Evolutionary conservation across 1,140 invertebrate genomes (phyloP), one percentile per base, ranked within the genome.

Genomic region (Drosophila tropicalis): DNA sequence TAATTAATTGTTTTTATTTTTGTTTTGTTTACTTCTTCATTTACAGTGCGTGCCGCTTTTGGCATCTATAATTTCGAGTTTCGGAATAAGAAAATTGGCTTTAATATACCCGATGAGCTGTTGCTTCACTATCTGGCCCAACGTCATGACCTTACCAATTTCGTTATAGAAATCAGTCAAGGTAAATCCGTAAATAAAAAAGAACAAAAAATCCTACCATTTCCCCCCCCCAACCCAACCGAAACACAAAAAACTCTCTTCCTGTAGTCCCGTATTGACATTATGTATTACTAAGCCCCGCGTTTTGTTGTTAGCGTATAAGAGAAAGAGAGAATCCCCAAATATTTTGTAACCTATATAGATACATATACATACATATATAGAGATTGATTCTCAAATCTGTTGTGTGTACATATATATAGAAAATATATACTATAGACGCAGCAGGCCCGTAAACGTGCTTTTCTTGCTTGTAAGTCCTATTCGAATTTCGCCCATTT

Each of bases 141-240:
- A 71, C 70, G 90, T 22, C 90, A 90, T 63, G 90, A 91, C 73
- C 84, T 91, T 62, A 91, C 90, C 70, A 91, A 91, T 81, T 91
- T 91, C 83, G 90, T 91, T 76, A 91, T 91, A 85, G 90, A 91
- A 81, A 89, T 91, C 71, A 90, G 81, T 51, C 90, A 91, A 85
- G 90, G 90, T 91, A 85, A 90, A 75, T 91, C 61, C 36, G 10
- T 10, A 10, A 36, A n/a, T n/a, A 36, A 36, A 32, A 51, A 60
- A 32, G 1, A 10, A 32, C 41, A 56, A 39, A 32, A 54, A 44
- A 9, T 10, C 4, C 56, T 13, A 10, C 13, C 22, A 15, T 47
- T 17, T 15, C 2, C 2, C 17, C 44, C 10, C 19, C 6, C 7
- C 34, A 9, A 12, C 34, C 34, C 34, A 25, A 22, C 3, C 34